phyloP scores from a whole-genome alignment of 2,113 vertebrate genomes.

The Ifrita kowaldi region DNA sequence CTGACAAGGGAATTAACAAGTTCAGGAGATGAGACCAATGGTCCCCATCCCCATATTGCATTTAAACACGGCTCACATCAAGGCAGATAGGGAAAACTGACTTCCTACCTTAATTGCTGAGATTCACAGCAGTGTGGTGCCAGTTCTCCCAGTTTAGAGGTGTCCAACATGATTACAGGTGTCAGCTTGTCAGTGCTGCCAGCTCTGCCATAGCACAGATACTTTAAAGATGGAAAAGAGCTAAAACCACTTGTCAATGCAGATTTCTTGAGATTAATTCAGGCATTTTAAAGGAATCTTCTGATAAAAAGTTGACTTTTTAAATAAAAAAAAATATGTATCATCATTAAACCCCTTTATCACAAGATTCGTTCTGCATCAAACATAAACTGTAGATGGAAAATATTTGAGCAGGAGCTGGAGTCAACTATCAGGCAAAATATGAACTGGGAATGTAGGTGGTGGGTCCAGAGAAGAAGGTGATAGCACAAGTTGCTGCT shows the following conservation, averaged over 20 bases:
- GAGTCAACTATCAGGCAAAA: not conserved
- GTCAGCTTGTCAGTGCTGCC: not conserved
- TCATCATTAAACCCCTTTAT: not conserved
- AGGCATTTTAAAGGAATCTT: not conserved
- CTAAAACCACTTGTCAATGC: not conserved
- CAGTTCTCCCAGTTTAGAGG: not conserved
- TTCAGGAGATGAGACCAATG: not conserved
- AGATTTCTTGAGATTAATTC: not conserved
- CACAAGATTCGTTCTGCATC: not conserved
- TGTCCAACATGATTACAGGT: not conserved
- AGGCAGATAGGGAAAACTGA: not conserved
- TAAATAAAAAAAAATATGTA: not conserved
- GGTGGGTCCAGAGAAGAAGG: not conserved
- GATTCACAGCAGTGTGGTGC: not conserved
- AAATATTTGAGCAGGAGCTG: constrained; percentile 43
- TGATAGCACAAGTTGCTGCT: not conserved
- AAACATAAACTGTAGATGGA: constrained; percentile 38
- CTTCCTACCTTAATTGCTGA: not conserved
- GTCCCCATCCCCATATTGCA: not conserved
- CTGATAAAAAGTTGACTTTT: constrained; percentile 26
- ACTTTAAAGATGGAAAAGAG: not conserved
- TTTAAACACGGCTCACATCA: not conserved
- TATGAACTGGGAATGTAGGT: constrained; percentile 24
- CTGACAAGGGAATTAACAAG: not conserved
- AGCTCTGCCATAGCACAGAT: not conserved